These are phyloP conservation scores for Neoseiulus cucumeris DNA, from an alignment of 1,140 invertebrate species.

Conservation along the genomic window DNA sequence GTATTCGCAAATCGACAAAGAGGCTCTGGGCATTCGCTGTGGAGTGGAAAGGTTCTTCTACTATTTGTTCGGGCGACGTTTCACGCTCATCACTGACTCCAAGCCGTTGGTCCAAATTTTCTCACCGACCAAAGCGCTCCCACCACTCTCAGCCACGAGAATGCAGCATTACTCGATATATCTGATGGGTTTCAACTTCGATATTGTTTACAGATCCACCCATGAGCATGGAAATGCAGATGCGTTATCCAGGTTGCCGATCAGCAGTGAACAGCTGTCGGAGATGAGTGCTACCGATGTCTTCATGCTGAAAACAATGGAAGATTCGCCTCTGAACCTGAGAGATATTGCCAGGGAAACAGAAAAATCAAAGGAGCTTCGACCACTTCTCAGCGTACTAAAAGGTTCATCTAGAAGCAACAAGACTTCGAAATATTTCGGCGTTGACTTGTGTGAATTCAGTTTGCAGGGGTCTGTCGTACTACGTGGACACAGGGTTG, in stretches of 20 bases:
- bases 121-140: constrained; percentile 20
- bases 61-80: constrained; percentile 31
- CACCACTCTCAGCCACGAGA: constrained; percentile 22
- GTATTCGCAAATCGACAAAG: constrained; percentile 34
- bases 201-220: constrained; percentile 23
- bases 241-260: constrained; percentile 7
- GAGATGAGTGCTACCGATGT: too few relatives aligned
- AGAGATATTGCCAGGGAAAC: background rate
- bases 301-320: too few relatives aligned
- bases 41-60: constrained; percentile 33
- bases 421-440: background rate
- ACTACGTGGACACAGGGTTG: constrained; percentile 12
- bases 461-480: background rate
- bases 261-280: too few relatives aligned
- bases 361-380: background rate
- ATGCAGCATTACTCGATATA: constrained; percentile 27
- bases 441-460: background rate
- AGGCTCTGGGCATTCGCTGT: constrained; percentile 34
- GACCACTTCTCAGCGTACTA: background rate
- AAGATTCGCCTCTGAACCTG: too few relatives aligned
- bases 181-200: constrained; percentile 25
- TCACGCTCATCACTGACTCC: constrained; percentile 32
- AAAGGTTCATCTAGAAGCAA: background rate
- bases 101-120: constrained; percentile 31
- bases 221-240: constrained; percentile 21